phyloP scores from a whole-genome alignment of 2,113 vertebrate species.

The Jaculus jaculus region DNA sequence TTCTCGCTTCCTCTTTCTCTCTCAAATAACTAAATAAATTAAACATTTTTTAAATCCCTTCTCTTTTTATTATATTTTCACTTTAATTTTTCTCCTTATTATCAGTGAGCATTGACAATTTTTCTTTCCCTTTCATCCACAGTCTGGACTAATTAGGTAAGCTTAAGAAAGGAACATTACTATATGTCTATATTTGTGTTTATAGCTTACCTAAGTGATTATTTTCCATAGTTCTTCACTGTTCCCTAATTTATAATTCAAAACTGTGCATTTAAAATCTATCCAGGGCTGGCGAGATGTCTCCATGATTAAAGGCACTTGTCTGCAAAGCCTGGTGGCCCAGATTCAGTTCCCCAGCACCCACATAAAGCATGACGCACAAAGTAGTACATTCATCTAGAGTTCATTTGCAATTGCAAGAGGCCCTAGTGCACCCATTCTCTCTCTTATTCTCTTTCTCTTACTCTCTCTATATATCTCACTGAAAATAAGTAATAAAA shows the following conservation, averaged over 20 bases:
- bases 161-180: not conserved
- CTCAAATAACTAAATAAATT: too few relatives aligned
- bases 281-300: not conserved
- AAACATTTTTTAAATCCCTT: not conserved
- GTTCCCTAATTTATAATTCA: constrained; percentile 32
- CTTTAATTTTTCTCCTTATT: not conserved
- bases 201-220: not conserved
- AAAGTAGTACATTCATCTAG: too few relatives aligned
- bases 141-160: not conserved
- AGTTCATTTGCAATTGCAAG: too few relatives aligned
- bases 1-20: too few relatives aligned
- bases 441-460: too few relatives aligned
- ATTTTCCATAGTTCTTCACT: not conserved
- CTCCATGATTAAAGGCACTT: too few relatives aligned
- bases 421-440: too few relatives aligned
- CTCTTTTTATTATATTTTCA: constrained; percentile 6
- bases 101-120: not conserved
- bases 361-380: too few relatives aligned
- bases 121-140: not conserved
- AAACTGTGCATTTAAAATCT: constrained; percentile 28
- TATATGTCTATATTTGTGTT: not conserved
- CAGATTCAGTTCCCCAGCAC: too few relatives aligned
- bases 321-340: too few relatives aligned
- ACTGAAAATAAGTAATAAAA: too few relatives aligned
- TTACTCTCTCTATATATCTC: too few relatives aligned